These are phyloP conservation scores for Lanistes nyassanus DNA, from an alignment of 1,140 invertebrate species.

Conservation along the genomic window DNA sequence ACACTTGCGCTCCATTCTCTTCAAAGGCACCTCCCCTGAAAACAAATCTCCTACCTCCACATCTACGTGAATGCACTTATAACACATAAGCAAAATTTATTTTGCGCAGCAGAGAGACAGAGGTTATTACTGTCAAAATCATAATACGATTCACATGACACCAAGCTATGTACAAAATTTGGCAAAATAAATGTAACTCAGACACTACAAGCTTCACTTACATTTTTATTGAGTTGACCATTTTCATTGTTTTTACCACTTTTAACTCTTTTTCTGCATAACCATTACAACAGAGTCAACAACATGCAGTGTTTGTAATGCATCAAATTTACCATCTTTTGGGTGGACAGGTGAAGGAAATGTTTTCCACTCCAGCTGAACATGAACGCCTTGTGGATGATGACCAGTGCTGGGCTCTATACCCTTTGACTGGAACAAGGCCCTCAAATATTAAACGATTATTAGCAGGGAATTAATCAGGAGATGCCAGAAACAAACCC, in stretches of 20 bases:
- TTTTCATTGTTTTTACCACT: not conserved
- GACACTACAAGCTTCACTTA: not conserved
- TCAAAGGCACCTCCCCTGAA: conserved; percentile 78
- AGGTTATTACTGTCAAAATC: no score
- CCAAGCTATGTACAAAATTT: not conserved
- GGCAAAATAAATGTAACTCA: not conserved
- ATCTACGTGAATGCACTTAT: no score
- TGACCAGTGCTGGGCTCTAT: conserved; percentile 39
- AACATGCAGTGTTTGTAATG: not conserved
- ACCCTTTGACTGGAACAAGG: conserved; percentile 32
- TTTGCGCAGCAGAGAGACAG: no score
- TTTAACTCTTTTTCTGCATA: not conserved
- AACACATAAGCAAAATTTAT: no score
- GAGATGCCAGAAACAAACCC: no score
- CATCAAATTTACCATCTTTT: conserved; percentile 66
- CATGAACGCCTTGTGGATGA: conserved; percentile 46
- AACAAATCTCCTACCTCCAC: not conserved
- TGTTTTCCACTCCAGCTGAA: conserved; percentile 70
- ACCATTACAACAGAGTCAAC: not conserved
- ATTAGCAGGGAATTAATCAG: no score
- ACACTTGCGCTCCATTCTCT: conserved; percentile 81
- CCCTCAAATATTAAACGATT: no score
- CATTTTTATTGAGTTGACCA: not conserved
- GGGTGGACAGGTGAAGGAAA: conserved; percentile 82
- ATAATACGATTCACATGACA: no score